These are phyloP conservation scores for Carollia perspicillata DNA, from an alignment of 2,113 vertebrate species.

Conservation along the genomic window DNA sequence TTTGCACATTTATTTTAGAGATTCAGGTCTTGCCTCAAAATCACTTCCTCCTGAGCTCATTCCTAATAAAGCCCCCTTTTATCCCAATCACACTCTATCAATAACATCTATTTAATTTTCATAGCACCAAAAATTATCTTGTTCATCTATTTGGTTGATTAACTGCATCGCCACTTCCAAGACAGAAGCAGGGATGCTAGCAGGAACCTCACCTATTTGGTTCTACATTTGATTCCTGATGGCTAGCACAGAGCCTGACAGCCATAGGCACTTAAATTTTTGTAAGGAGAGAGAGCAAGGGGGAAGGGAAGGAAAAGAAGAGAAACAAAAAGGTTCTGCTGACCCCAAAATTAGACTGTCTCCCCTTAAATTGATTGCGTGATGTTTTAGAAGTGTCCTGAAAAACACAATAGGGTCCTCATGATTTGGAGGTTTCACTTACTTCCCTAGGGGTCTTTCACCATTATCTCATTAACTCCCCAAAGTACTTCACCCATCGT, in stretches of 20 bases:
- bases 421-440: not conserved
- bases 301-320: not conserved
- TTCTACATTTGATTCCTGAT: not conserved
- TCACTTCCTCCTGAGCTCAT: not conserved
- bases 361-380: not conserved
- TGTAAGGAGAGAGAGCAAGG: not conserved
- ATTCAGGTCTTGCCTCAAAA: not conserved
- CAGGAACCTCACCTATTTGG: not conserved
- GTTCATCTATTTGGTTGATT: not conserved
- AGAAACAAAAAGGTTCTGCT: not conserved
- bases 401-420: not conserved
- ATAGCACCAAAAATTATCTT: not conserved
- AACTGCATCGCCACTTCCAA: not conserved
- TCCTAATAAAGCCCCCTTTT: not conserved
- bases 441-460: not conserved
- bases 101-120: not conserved
- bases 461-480: not conserved
- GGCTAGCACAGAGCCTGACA: not conserved
- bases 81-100: not conserved
- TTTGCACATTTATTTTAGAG: not conserved
- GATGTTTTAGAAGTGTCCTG: not conserved
- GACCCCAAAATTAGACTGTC: not conserved
- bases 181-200: not conserved
- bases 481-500: not conserved
- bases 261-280: not conserved